phyloP scores from a whole-genome alignment of 1,140 invertebrate species.

The Spodoptera litura region DNA sequence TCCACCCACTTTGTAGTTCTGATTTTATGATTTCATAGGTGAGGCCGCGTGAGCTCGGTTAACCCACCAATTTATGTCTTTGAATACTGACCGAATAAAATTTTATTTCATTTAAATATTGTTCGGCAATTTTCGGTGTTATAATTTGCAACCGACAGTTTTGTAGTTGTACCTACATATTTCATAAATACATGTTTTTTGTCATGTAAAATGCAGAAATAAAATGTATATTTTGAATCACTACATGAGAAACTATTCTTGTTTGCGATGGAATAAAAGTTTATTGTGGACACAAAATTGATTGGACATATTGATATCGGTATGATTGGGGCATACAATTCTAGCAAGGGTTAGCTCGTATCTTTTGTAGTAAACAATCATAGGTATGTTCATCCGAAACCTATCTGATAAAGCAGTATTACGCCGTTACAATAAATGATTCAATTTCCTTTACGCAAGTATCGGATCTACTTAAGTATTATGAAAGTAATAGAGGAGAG shows the following conservation, averaged over 20 bases:
- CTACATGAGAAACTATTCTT: slow-evolving; percentile 5
- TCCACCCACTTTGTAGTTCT: slow-evolving; percentile 61
- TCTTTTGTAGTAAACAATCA: slow-evolving; percentile 61
- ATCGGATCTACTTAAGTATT: slow-evolving; percentile 85
- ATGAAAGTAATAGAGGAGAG: slow-evolving; percentile 82
- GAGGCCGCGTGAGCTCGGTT: slow-evolving; percentile 55
- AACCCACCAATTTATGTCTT: slow-evolving; percentile 59
- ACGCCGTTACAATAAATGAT: slow-evolving; percentile 83
- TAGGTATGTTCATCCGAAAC: slow-evolving; percentile 73
- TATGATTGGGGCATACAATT: slow-evolving; percentile 26
- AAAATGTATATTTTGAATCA: background rate
- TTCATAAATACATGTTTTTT: background rate
- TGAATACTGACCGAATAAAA: slow-evolving; percentile 48
- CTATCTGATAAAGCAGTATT: slow-evolving; percentile 81
- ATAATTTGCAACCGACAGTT: slow-evolving; percentile 16
- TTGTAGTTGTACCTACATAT: background rate
- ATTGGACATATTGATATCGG: slow-evolving; percentile 27
- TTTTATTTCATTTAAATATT: slow-evolving; percentile 43
- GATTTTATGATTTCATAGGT: slow-evolving; percentile 68
- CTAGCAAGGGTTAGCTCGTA: slow-evolving; percentile 52
- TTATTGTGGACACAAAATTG: slow-evolving; percentile 33
- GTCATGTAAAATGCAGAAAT: background rate
- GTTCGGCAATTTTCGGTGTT: slow-evolving; percentile 2
- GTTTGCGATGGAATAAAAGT: slow-evolving; percentile 3
- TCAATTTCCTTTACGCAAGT: slow-evolving; percentile 83